Conservation (phyloP, 2,888 invertebrate genomes). For the Macrophya annulata region DNA sequence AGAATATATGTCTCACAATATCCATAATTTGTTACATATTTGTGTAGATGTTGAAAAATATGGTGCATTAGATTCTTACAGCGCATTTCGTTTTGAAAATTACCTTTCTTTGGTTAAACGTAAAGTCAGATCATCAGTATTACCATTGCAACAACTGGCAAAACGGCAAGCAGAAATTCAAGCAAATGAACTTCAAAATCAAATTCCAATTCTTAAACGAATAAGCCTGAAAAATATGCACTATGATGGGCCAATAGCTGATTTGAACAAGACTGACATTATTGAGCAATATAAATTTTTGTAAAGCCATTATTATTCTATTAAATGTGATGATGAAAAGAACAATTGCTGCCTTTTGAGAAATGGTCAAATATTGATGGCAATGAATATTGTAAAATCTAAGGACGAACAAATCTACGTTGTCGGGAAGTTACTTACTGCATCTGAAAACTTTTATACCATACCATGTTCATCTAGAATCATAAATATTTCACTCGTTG, state of each 20-base stretch:
- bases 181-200: not conserved
- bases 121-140: not conserved
- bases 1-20: constrained; percentile 39
- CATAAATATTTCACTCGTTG: not conserved
- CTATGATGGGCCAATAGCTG: not conserved
- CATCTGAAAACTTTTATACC: not conserved
- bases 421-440: not conserved
- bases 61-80: constrained; percentile 50
- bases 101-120: not conserved
- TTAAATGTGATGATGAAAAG: not conserved
- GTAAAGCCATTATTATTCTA: not conserved
- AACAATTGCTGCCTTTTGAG: not conserved
- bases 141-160: not conserved
- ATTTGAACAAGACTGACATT: not conserved
- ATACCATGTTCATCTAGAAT: constrained; percentile 7
- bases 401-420: not conserved
- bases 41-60: constrained; percentile 36
- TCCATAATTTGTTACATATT: constrained; percentile 54
- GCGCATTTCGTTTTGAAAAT: constrained; percentile 49
- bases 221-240: not conserved
- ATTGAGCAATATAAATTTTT: not conserved
- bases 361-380: not conserved
- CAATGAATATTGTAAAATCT: constrained; percentile 1
- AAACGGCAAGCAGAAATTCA: not conserved
- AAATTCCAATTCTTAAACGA: not conserved